These are phyloP conservation scores for Phoxinus phoxinus DNA, from an alignment of 2,113 vertebrate species.

Conservation along the genomic window DNA sequence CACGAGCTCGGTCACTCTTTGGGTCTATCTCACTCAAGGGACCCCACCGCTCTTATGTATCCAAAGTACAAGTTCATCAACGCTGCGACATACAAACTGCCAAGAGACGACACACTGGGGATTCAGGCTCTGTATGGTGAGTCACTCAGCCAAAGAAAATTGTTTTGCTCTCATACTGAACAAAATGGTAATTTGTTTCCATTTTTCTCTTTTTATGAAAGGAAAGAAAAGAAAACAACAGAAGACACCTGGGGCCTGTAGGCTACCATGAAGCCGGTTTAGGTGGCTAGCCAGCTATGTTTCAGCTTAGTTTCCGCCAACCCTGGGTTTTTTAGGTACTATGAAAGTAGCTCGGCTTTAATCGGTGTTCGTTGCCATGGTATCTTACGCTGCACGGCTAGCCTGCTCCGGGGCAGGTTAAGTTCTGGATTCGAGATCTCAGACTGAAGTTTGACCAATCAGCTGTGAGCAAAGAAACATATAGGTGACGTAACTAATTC, in stretches of 20 bases:
- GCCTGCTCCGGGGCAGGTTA: too few relatives aligned
- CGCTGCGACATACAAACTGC: conserved; percentile 70
- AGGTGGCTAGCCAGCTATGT: too few relatives aligned
- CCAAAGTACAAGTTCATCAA: conserved; percentile 76
- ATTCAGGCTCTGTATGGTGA: conserved; percentile 76
- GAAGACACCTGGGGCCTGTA: neutral
- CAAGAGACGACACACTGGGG: conserved; percentile 73
- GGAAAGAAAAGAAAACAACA: conserved; percentile 59
- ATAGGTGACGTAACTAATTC: too few relatives aligned
- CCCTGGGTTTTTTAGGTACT: too few relatives aligned
- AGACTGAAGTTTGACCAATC: too few relatives aligned
- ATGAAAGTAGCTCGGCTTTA: too few relatives aligned
- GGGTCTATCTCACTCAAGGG: conserved; percentile 76
- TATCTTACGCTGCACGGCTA: too few relatives aligned
- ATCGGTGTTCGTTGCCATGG: too few relatives aligned
- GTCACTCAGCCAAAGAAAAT: neutral
- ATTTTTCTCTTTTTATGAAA: conserved; percentile 44
- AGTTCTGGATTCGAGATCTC: too few relatives aligned
- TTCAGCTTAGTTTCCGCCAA: too few relatives aligned
- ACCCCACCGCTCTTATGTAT: conserved; percentile 77
- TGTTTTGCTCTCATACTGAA: neutral
- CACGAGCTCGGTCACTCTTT: conserved; percentile 80
- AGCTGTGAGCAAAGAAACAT: too few relatives aligned
- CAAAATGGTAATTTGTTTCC: neutral
- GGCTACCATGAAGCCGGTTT: too few relatives aligned